Evolutionary conservation across 2,888 invertebrate species (phyloP).

Genomic region (Pardosa pseudoannulata): DNA sequence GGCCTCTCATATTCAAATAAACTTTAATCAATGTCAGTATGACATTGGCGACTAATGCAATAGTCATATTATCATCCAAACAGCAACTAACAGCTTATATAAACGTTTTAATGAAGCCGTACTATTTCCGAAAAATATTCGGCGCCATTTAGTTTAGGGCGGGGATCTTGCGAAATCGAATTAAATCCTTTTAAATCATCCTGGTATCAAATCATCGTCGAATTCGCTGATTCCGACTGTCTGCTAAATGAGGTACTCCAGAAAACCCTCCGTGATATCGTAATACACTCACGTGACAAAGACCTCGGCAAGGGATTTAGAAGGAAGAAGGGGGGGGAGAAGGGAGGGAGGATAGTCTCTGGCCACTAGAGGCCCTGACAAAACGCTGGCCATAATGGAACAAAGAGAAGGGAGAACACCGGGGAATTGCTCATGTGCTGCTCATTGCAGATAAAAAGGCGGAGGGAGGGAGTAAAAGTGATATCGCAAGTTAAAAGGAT

Average conservation of each 20-base stretch:
- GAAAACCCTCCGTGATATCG: background rate
- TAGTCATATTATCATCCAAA: no score
- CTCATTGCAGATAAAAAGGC: constrained; percentile 37
- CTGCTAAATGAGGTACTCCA: constrained; percentile 6
- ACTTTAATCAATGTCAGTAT: no score
- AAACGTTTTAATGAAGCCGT: no score
- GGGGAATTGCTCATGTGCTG: constrained; percentile 45
- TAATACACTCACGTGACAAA: constrained; percentile 61
- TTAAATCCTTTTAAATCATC: constrained; percentile 13
- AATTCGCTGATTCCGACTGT: background rate
- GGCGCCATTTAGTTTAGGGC: no score
- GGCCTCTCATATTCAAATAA: no score
- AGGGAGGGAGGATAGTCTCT: constrained; percentile 30
- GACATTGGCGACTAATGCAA: no score
- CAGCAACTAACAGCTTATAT: no score
- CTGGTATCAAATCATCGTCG: background rate
- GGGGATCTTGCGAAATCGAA: background rate
- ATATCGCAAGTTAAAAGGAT: constrained; percentile 68
- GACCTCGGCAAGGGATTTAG: constrained; percentile 42
- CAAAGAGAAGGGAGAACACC: constrained; percentile 36
- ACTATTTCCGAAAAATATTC: no score
- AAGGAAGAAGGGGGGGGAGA: constrained; percentile 40
- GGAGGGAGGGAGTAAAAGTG: constrained; percentile 26
- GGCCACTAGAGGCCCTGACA: constrained; percentile 54
- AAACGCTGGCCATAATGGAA: constrained; percentile 63